Conservation (phyloP, 2,797 vertebrate species). For the Phataginus tetradactyla region DNA sequence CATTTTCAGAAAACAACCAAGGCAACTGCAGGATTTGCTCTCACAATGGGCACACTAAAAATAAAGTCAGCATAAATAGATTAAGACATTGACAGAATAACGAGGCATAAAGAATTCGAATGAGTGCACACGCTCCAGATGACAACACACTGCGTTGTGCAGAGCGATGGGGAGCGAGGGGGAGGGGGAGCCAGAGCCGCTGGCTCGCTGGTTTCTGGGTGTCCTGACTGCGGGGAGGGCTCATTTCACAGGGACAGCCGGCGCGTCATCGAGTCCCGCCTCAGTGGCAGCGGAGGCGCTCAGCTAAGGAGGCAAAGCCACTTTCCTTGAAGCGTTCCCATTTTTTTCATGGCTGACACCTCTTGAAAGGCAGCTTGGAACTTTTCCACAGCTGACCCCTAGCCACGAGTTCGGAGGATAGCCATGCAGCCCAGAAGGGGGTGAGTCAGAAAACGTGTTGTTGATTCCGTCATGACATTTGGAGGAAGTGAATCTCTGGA, state of each 20-base stretch:
- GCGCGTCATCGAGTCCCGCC: neutral
- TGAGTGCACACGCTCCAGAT: constrained; percentile 75
- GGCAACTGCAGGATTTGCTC: constrained; percentile 85
- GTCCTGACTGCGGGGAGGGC: constrained; percentile 36
- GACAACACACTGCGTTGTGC: constrained; percentile 72
- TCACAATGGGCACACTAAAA: constrained; percentile 84
- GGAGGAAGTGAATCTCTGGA: neutral
- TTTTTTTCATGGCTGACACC: neutral
- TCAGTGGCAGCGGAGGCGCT: neutral
- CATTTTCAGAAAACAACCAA: constrained; percentile 85
- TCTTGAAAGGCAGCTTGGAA: neutral
- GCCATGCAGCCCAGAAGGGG: neutral
- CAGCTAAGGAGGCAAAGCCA: neutral
- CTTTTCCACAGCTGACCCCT: neutral
- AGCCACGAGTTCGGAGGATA: neutral
- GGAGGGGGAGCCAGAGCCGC: constrained; percentile 68
- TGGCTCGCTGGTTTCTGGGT: constrained; percentile 67
- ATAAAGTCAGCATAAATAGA: constrained; percentile 87
- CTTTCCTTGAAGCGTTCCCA: neutral
- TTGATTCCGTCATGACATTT: constrained; percentile 6
- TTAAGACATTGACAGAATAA: constrained; percentile 87
- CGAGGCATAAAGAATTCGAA: constrained; percentile 84
- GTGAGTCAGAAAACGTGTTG: neutral
- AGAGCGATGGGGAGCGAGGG: constrained; percentile 25
- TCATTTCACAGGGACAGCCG: constrained; percentile 7